Conservation (phyloP, 2,888 invertebrate genomes). For the Aphidius colemani region DNA sequence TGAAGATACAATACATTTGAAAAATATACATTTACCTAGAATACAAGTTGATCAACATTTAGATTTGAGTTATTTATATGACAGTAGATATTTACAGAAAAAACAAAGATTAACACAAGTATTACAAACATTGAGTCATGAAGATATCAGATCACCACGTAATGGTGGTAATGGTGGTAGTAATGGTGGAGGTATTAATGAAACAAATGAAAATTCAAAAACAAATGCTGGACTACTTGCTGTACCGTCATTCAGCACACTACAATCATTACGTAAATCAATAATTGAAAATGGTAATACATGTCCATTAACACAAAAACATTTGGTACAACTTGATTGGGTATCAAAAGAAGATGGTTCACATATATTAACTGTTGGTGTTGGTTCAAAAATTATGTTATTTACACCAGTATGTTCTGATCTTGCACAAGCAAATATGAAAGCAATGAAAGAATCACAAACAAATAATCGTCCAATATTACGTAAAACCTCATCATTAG, state of each 20-base stretch:
- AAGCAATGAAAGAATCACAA: conserved; percentile 86
- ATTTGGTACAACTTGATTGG: conserved; percentile 96
- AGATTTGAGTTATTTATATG: conserved; percentile 81
- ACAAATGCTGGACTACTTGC: conserved; percentile 69
- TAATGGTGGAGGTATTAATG: conserved; percentile 61
- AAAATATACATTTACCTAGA: conserved; percentile 86
- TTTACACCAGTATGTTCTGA: conserved; percentile 95
- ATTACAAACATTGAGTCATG: conserved; percentile 79
- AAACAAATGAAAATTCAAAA: conserved; percentile 5
- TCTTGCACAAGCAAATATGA: conserved; percentile 91
- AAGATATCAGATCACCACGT: conserved; percentile 70
- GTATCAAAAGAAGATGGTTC: conserved; percentile 99
- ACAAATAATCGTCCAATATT: conserved; percentile 83
- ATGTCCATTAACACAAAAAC: conserved; percentile 88
- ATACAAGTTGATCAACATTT: conserved; percentile 82
- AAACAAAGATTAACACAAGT: conserved; percentile 82
- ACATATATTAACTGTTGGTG: conserved; percentile 94
- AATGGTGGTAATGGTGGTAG: conserved; percentile 61
- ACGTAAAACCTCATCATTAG: conserved; percentile 88
- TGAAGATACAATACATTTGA: conserved; percentile 93
- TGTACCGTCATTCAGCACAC: conserved; percentile 88
- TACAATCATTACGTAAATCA: conserved; percentile 84
- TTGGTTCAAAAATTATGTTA: conserved; percentile 88
- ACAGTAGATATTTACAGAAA: conserved; percentile 79
- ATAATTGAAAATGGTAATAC: conserved; percentile 92